Conservation (phyloP, 2,797 vertebrate genomes). For the Gephyroberyx darwinii region DNA sequence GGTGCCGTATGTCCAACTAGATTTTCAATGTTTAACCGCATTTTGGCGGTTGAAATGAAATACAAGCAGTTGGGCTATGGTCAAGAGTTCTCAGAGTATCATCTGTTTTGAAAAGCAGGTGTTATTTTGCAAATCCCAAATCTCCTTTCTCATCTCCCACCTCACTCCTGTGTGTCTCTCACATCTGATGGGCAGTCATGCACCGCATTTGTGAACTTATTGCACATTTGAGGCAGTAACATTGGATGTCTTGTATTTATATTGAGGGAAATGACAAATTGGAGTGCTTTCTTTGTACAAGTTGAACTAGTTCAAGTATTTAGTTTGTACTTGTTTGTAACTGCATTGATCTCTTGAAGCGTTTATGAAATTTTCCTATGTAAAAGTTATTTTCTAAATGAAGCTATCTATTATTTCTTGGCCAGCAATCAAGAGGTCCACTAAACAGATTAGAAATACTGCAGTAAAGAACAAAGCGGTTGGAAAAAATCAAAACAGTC, state of each 20-base stretch:
- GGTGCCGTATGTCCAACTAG: conserved; percentile 77
- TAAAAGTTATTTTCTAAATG: conserved; percentile 2
- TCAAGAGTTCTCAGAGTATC: conserved; percentile 58
- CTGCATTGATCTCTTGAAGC: conserved; percentile 34
- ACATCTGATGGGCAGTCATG: conserved; percentile 55
- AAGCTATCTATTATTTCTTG: conserved; percentile 41
- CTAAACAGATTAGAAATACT: conserved; percentile 53
- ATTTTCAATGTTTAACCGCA: conserved; percentile 70
- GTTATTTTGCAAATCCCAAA: conserved; percentile 78
- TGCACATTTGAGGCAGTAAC: conserved; percentile 33
- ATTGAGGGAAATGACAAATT: conserved; percentile 38
- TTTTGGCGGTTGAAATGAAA: conserved; percentile 72
- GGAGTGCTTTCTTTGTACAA: conserved; percentile 10
- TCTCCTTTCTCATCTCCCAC: conserved; percentile 76
- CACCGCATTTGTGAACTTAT: conserved; percentile 42
- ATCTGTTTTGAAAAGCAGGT: conserved; percentile 73
- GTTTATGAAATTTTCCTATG: background rate
- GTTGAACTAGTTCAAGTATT: conserved; percentile 17
- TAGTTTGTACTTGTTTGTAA: conserved; percentile 17
- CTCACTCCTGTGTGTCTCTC: conserved; percentile 55
- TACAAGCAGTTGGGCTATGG: conserved; percentile 46
- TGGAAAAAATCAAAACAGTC: conserved; percentile 29
- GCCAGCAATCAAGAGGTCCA: conserved; percentile 42
- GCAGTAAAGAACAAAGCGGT: conserved; percentile 49
- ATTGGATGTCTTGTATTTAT: conserved; percentile 6